Percentiles rank a stretch among this genome's conserved stretches.
phyloP scores from a whole-genome alignment of 2,797 vertebrate genomes.

The Lemur catta region DNA sequence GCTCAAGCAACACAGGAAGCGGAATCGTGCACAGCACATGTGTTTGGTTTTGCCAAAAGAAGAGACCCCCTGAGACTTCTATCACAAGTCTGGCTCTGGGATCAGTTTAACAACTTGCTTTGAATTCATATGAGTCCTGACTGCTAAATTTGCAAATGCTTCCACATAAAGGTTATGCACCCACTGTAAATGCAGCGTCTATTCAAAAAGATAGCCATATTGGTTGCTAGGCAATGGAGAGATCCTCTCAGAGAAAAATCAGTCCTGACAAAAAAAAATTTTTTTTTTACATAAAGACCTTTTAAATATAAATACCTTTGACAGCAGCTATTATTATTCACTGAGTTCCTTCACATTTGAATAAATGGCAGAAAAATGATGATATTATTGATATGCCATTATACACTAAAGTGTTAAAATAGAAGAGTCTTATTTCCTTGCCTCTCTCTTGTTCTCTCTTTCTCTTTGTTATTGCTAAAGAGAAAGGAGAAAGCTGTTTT shows the following conservation, averaged over 20 bases:
- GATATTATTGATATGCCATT: slow-evolving; percentile 83
- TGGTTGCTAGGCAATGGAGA: slow-evolving; percentile 86
- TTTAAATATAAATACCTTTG: slow-evolving; percentile 87
- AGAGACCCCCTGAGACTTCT: slow-evolving; percentile 52
- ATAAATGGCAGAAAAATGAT: slow-evolving; percentile 84
- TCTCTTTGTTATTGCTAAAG: slow-evolving; percentile 75
- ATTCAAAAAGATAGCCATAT: slow-evolving; percentile 84
- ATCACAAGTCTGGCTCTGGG: slow-evolving; percentile 67
- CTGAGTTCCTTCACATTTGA: slow-evolving; percentile 82
- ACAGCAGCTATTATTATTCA: slow-evolving; percentile 86
- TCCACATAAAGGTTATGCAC: slow-evolving; percentile 80
- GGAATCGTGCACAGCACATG: background rate
- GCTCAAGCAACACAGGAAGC: background rate
- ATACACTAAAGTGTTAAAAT: slow-evolving; percentile 83
- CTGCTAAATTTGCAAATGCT: slow-evolving; percentile 82
- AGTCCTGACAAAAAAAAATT: slow-evolving; percentile 78
- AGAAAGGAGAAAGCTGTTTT: slow-evolving; percentile 43
- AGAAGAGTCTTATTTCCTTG: slow-evolving; percentile 21
- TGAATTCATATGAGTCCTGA: slow-evolving; percentile 79
- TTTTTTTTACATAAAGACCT: slow-evolving; percentile 84
- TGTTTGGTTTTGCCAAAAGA: background rate
- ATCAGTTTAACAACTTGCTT: slow-evolving; percentile 77
- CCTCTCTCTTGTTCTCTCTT: slow-evolving; percentile 22
- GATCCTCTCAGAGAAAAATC: slow-evolving; percentile 84
- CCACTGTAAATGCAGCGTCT: slow-evolving; percentile 77